Conservation (phyloP, 2,888 invertebrate genomes). For the Uropetala carovei region DNA sequence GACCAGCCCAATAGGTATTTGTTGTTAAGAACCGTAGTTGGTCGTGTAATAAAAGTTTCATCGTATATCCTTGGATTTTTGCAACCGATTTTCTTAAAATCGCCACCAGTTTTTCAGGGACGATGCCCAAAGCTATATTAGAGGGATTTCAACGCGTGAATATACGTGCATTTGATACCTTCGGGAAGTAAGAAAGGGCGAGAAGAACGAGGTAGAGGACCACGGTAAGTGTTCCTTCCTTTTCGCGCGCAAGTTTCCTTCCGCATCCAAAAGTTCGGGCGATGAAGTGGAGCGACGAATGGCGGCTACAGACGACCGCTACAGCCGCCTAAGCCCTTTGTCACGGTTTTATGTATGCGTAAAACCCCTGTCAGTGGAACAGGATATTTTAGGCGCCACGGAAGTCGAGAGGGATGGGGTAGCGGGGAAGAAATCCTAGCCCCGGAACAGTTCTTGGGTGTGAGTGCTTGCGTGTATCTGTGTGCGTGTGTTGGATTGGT, state of each 20-base stretch:
- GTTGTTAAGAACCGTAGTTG: no score
- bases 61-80: no score
- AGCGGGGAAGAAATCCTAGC: slow-evolving; percentile 49
- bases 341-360: slow-evolving; percentile 63
- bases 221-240: no score
- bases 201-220: neutral
- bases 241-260: neutral
- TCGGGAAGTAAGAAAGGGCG: slow-evolving; percentile 9
- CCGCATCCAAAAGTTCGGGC: neutral
- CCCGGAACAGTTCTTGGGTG: slow-evolving; percentile 41
- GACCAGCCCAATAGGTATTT: no score
- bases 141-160: slow-evolving; percentile 23
- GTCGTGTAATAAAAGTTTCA: no score
- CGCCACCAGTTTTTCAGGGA: neutral
- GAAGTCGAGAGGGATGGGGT: slow-evolving; percentile 7
- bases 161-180: neutral
- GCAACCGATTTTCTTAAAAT: no score
- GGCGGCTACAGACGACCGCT: slow-evolving; percentile 47
- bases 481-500: slow-evolving; percentile 22
- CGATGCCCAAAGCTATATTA: neutral
- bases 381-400: slow-evolving; percentile 63
- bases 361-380: slow-evolving; percentile 62
- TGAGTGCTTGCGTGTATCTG: slow-evolving; percentile 17
- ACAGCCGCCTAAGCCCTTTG: slow-evolving; percentile 38
- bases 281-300: slow-evolving; percentile 58